phyloP scores from a whole-genome alignment of 1,140 invertebrate species.

The Leguminivora glycinivorella region DNA sequence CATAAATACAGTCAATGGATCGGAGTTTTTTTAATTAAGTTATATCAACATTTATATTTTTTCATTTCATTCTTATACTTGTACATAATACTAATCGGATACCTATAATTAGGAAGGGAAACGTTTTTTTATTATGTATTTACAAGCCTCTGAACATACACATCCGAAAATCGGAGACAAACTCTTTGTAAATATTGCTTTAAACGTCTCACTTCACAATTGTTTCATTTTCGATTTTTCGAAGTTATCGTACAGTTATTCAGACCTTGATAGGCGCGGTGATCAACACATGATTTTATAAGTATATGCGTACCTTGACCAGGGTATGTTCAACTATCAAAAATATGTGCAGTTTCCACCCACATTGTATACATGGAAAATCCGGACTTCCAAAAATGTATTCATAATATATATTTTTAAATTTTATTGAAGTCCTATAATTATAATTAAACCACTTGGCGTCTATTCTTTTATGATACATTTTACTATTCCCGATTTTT shows the following conservation, averaged over 20 bases:
- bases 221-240: too few relatives aligned
- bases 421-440: too few relatives aligned
- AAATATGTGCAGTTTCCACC: not conserved
- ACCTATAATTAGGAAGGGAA: not conserved
- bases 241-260: too few relatives aligned
- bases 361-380: too few relatives aligned
- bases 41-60: not conserved
- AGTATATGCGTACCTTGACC: not conserved
- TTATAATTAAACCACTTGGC: too few relatives aligned
- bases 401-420: too few relatives aligned
- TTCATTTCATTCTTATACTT: not conserved
- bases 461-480: not conserved
- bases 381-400: too few relatives aligned
- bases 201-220: constrained; percentile 2
- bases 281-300: not conserved
- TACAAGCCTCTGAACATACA: not conserved
- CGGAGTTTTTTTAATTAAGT: too few relatives aligned
- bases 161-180: not conserved
- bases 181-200: constrained; percentile 12
- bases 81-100: not conserved
- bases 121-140: not conserved
- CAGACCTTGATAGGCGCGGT: too few relatives aligned
- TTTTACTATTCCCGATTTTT: too few relatives aligned
- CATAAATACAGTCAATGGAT: not conserved
- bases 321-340: not conserved